phyloP scores from a whole-genome alignment of 2,113 vertebrate genomes.

The Podocnemis expansa region DNA sequence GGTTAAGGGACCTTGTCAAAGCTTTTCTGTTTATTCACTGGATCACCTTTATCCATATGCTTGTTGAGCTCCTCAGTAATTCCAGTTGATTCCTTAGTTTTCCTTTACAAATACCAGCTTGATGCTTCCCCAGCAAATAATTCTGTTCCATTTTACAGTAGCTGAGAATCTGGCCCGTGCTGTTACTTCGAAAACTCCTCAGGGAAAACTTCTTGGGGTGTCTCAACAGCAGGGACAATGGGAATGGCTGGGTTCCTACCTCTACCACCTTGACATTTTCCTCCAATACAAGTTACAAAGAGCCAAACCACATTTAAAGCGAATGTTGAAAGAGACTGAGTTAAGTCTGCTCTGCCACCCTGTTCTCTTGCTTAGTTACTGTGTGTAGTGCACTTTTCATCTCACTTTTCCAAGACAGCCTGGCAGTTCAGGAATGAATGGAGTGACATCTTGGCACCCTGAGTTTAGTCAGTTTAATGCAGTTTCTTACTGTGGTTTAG shows the following conservation, averaged over 20 bases:
- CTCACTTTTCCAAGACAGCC: too few species aligned
- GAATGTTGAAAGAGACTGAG: neutral
- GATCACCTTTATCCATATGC: too few species aligned
- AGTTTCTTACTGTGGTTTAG: neutral
- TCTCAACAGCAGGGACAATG: neutral
- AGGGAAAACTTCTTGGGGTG: neutral
- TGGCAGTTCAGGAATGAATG: neutral
- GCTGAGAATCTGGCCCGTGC: neutral
- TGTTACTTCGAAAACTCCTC: neutral
- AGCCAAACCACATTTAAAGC: accelerated
- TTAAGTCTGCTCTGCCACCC: neutral
- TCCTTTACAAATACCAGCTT: too few species aligned
- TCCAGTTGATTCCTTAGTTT: too few species aligned
- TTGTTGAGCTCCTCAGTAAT: too few species aligned
- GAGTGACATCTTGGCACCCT: neutral
- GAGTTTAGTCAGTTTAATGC: accelerated
- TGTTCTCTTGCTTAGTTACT: neutral
- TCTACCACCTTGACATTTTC: accelerated
- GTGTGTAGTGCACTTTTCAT: neutral
- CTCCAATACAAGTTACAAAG: accelerated
- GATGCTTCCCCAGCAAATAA: too few species aligned
- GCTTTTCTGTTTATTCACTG: too few species aligned
- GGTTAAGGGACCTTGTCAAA: too few species aligned
- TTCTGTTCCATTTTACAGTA: neutral
- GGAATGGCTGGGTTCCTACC: neutral